These are phyloP conservation scores for Calyptomena viridis DNA, from an alignment of 2,113 vertebrate species.

Conservation along the genomic window DNA sequence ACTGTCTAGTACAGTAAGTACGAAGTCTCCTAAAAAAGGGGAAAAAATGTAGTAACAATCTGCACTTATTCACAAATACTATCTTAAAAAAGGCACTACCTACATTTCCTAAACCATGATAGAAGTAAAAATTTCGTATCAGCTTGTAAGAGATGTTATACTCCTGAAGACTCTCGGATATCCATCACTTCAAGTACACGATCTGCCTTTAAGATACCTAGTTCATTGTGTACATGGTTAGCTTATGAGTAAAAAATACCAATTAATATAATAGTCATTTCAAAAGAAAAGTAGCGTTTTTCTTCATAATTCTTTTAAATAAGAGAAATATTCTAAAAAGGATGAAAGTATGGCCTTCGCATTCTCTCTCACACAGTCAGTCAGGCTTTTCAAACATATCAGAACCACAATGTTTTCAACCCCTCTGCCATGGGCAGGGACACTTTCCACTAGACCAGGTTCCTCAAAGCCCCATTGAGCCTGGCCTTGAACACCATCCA, in stretches of 20 bases:
- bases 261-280: neutral
- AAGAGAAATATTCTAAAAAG: neutral
- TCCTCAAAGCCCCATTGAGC: neutral
- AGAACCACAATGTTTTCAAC: neutral
- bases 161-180: neutral
- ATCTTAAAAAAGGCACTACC: neutral
- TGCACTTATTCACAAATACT: neutral
- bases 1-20: neutral
- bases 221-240: neutral
- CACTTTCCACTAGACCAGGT: neutral
- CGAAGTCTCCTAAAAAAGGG: neutral
- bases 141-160: neutral
- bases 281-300: neutral
- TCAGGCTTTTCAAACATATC: neutral
- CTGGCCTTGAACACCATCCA: neutral
- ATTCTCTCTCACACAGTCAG: neutral
- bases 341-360: neutral
- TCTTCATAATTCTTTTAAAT: neutral
- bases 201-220: neutral
- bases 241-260: neutral
- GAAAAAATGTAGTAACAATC: neutral
- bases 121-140: neutral
- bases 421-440: neutral
- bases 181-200: neutral
- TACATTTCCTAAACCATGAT: neutral